Conservation (phyloP, 2,113 vertebrate species). For the Buteo buteo region DNA sequence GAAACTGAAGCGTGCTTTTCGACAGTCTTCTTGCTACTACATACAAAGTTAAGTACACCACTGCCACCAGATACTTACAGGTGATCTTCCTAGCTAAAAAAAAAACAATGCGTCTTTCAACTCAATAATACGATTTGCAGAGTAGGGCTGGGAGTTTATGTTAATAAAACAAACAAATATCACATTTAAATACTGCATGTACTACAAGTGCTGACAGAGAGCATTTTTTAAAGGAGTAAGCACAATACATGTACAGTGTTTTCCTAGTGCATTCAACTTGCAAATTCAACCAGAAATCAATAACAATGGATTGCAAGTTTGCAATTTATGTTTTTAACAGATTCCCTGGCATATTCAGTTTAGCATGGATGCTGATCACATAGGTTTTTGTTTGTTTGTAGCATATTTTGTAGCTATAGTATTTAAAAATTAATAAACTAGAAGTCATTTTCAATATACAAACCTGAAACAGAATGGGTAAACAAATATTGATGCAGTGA, state of each 20-base stretch:
- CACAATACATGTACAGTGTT: constrained; percentile 43
- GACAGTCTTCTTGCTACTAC: neutral
- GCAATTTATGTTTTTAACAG: constrained; percentile 53
- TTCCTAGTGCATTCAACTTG: constrained; percentile 58
- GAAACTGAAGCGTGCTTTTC: neutral
- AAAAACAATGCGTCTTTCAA: neutral
- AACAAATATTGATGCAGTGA: neutral
- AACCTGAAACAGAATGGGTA: neutral
- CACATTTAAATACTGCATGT: constrained; percentile 51
- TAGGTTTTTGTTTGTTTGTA: constrained; percentile 16
- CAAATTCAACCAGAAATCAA: constrained; percentile 66
- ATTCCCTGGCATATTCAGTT: constrained; percentile 43
- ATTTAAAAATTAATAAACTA: constrained; percentile 39
- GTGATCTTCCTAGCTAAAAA: neutral
- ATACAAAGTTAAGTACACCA: neutral
- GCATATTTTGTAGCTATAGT: neutral
- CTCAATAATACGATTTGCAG: constrained; percentile 13
- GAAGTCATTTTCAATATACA: constrained; percentile 16
- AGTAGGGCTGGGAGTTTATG: constrained; percentile 9
- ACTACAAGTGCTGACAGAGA: constrained; percentile 51
- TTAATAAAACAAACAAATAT: constrained; percentile 66
- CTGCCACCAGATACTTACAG: neutral
- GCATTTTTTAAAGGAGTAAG: constrained; percentile 56
- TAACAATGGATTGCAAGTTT: constrained; percentile 60
- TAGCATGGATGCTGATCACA: constrained; percentile 45